Evolutionary conservation across 2,797 vertebrate species (phyloP).

Genomic region (Sebastes oblongus): DNA sequence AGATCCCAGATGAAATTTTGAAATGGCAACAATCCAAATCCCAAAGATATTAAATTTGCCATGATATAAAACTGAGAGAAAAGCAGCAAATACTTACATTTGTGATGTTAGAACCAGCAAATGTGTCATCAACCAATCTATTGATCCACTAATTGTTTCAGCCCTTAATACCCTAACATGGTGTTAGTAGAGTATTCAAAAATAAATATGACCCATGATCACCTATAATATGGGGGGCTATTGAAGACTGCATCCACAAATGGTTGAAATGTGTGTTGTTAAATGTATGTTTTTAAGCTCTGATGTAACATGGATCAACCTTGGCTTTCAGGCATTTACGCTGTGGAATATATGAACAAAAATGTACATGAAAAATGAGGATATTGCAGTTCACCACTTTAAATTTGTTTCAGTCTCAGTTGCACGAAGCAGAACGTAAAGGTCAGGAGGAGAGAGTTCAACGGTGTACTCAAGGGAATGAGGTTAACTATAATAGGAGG

Average conservation of each 20-base stretch:
- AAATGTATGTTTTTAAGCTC: neutral
- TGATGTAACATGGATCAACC: neutral
- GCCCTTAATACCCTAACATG: neutral
- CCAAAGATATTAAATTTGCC: neutral
- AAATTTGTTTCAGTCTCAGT: conserved; percentile 22
- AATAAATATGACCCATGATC: neutral
- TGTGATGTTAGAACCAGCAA: neutral
- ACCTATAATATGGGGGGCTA: neutral
- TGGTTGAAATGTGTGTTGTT: neutral
- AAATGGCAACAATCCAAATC: neutral
- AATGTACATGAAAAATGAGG: neutral
- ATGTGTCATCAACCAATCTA: neutral
- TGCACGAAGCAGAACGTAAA: conserved; percentile 36
- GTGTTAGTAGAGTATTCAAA: neutral
- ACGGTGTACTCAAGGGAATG: neutral
- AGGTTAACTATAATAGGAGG: conserved; percentile 32
- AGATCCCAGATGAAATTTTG: neutral
- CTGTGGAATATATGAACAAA: neutral
- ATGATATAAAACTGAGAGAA: neutral
- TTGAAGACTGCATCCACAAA: neutral
- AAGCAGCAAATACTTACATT: neutral
- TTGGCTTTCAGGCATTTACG: neutral
- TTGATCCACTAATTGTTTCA: neutral
- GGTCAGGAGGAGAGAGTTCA: conserved; percentile 30
- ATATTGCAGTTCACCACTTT: neutral